A percentile compares a stretch with the other conserved stretches of the same genome.
Conservation (phyloP, 1,140 invertebrate genomes). For the Diachasmimorpha longicaudata region DNA sequence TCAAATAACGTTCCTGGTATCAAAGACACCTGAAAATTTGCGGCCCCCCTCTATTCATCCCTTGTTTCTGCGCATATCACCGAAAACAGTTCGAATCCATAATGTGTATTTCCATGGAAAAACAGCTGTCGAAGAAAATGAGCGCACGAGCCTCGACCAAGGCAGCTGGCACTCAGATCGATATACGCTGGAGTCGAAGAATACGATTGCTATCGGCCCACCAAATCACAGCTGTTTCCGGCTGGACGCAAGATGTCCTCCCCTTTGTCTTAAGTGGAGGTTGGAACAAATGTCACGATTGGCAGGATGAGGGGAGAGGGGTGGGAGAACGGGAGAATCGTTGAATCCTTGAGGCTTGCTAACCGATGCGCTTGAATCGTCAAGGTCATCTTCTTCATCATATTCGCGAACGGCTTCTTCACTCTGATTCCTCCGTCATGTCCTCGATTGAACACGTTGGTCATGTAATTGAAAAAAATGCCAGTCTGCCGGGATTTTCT, state of each 20-base stretch:
- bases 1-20: no score
- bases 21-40: background rate
- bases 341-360: background rate
- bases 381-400: conserved; percentile 44
- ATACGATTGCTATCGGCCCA: background rate
- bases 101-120: background rate
- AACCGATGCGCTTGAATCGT: background rate
- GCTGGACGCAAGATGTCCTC: background rate
- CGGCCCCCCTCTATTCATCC: background rate
- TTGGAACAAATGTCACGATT: background rate
- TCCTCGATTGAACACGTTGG: background rate
- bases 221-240: conserved; percentile 33
- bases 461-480: background rate
- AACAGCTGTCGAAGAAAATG: background rate
- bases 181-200: background rate
- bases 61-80: background rate
- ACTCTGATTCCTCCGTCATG: conserved; percentile 14
- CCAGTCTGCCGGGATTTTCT: no score
- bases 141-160: background rate
- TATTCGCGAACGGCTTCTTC: conserved; percentile 23
- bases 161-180: background rate
- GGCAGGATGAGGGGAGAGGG: background rate
- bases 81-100: background rate
- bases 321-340: background rate
- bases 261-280: conserved; percentile 15